Evolutionary conservation across 1,140 invertebrate genomes (phyloP).

Genomic region (Leptinotarsa texana): DNA sequence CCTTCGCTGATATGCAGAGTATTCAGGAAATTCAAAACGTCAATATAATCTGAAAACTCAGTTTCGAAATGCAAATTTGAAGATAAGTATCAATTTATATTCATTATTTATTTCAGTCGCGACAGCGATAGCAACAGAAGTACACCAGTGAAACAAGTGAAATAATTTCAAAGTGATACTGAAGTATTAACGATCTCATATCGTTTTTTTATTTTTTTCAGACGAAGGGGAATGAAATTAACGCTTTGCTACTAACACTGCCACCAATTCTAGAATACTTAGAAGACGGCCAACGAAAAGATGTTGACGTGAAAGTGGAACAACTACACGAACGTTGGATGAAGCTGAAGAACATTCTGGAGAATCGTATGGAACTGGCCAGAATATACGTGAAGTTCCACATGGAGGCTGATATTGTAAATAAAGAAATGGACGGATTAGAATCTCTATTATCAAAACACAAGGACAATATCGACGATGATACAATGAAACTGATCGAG

Average conservation of each 20-base stretch:
- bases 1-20: too few relatives aligned
- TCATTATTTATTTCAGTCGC: too few relatives aligned
- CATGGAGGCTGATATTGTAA: conserved; percentile 68
- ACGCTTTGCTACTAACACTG: conserved; percentile 66
- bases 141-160: too few relatives aligned
- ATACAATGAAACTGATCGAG: conserved; percentile 61
- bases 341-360: conserved; percentile 65
- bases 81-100: too few relatives aligned
- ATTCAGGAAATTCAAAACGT: too few relatives aligned
- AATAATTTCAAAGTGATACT: too few relatives aligned
- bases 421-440: conserved; percentile 68
- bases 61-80: too few relatives aligned
- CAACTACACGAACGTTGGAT: conserved; percentile 67
- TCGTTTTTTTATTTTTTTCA: conserved; percentile 49
- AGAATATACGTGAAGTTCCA: conserved; percentile 76
- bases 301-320: conserved; percentile 68
- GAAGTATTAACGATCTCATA: too few relatives aligned
- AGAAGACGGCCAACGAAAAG: conserved; percentile 67
- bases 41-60: too few relatives aligned
- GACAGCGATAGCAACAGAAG: too few relatives aligned
- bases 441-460: conserved; percentile 62
- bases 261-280: conserved; percentile 68
- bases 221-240: conserved; percentile 71
- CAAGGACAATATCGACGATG: conserved; percentile 58
- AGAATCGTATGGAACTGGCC: conserved; percentile 67